Base-by-base conservation (phyloP, 1,140 invertebrate genomes). In the Latrodectus geometricus region DNA sequence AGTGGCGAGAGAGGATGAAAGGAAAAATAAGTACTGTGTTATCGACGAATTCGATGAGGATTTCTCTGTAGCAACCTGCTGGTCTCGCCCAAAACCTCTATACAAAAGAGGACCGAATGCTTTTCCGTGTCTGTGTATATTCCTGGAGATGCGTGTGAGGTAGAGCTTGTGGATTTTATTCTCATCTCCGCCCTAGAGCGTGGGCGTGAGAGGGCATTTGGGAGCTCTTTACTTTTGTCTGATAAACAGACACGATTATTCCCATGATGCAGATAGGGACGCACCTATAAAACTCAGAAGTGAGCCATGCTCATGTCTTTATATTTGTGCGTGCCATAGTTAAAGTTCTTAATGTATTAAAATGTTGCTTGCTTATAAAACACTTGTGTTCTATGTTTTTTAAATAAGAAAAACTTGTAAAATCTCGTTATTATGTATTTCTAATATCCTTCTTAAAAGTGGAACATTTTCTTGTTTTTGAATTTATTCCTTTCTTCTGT, bases 11-110 rank as follows among this genome's bases (percentile, higher is more conserved):
- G 61, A 56, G 76, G 23, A 65, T 11, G 17, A 54, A 9, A 20
- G n/a, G 48, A 50, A 35, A 35, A 21, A 82, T 21, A 11, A 35
- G 50, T 52, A n/a, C 35, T 9, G 50, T n/a, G n/a, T 17, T 82
- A 82, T 82, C 73, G 80, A 82, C 80, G 66, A 73, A 82, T 82
- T 73, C 52, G 68, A 20, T n/a, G 48, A n/a, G 17, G 52, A 49
- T 68, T 49, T 68, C 48, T n/a, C 48, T 17, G 11, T n/a, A 52
- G 35, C 17, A 4, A 14, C 54, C 54, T 14, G 54, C 17, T 61
- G 54, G 54, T 14, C 54, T 61, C 54, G 54, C 54, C 54, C 54
- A 61, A 17, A 11, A 61, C 54, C 17, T 61, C 54, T 14, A 61
- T 61, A 61, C 54, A 61, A 61, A 61, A 14, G 17, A 11, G 54